Conservation (phyloP, 2,797 vertebrate genomes). For the Hypotaenidia okinawae region DNA sequence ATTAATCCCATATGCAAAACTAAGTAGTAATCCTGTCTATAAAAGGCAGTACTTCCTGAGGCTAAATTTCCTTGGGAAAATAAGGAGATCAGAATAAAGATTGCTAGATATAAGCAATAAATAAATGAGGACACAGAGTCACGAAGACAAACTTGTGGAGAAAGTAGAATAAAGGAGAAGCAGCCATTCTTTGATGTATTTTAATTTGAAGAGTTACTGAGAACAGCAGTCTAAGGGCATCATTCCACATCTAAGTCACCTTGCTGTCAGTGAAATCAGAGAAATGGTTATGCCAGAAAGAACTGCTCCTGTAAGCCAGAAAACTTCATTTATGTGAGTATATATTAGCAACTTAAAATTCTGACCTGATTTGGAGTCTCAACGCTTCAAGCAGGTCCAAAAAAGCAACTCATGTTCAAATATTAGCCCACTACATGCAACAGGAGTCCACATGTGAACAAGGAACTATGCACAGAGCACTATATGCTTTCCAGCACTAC, state of each 20-base stretch:
- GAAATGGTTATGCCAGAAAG: background rate
- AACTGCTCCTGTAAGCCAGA: background rate
- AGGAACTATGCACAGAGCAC: background rate
- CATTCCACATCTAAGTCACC: constrained; percentile 2
- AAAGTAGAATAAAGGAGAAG: background rate
- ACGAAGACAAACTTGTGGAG: constrained; percentile 17
- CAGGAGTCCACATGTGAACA: background rate
- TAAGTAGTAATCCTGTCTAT: background rate
- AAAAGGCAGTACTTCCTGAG: background rate
- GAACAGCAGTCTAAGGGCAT: constrained; percentile 24
- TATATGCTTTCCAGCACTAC: background rate
- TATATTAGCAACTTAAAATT: background rate
- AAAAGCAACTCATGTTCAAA: background rate
- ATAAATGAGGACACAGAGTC: background rate
- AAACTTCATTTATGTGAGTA: background rate
- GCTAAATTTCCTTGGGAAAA: background rate
- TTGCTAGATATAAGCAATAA: background rate
- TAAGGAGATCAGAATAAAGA: background rate
- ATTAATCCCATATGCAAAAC: background rate
- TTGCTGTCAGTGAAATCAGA: background rate
- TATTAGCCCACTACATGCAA: background rate
- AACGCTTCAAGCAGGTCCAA: background rate
- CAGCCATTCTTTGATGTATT: constrained; percentile 20
- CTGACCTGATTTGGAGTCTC: background rate
- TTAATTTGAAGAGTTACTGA: constrained; percentile 40